Percentiles rank a stretch among this genome's conserved stretches.
Evolutionary conservation across 2,888 invertebrate species (phyloP).

Genomic region (Congeria kusceri): DNA sequence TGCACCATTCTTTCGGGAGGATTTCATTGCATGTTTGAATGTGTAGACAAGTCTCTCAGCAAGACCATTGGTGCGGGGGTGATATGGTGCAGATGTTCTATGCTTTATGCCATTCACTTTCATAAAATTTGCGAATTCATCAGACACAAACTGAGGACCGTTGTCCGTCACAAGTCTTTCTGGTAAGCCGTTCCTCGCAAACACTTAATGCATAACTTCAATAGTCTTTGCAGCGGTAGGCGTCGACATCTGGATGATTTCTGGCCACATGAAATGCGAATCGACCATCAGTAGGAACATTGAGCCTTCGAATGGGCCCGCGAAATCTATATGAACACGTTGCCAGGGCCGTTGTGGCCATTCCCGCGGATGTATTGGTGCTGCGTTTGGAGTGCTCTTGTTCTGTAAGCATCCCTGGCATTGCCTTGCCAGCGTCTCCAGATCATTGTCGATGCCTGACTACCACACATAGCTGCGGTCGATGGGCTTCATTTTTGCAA

Average conservation of each 20-base stretch:
- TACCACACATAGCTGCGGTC: slow-evolving; percentile 77
- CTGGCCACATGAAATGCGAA: slow-evolving; percentile 85
- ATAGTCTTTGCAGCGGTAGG: slow-evolving; percentile 51
- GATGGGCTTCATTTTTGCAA: slow-evolving; percentile 73
- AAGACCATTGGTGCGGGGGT: slow-evolving; percentile 63
- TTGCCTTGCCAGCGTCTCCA: slow-evolving; percentile 65
- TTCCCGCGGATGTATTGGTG: slow-evolving; percentile 74
- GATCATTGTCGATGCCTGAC: slow-evolving; percentile 62
- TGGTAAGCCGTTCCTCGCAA: slow-evolving; percentile 57
- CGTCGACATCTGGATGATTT: slow-evolving; percentile 73
- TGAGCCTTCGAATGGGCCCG: slow-evolving; percentile 76
- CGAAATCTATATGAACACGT: slow-evolving; percentile 85
- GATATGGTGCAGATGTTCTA: slow-evolving; percentile 55
- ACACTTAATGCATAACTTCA: slow-evolving; percentile 50
- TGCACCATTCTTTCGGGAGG: slow-evolving; percentile 2
- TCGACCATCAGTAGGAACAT: slow-evolving; percentile 84
- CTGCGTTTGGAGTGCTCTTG: slow-evolving; percentile 59
- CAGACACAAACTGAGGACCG: slow-evolving; percentile 58
- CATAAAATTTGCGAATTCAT: slow-evolving; percentile 55
- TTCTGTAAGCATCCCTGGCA: slow-evolving; percentile 38
- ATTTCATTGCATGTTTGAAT: slow-evolving; percentile 59
- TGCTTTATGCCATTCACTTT: slow-evolving; percentile 57
- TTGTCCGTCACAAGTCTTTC: slow-evolving; percentile 57
- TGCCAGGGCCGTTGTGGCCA: slow-evolving; percentile 78
- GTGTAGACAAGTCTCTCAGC: slow-evolving; percentile 63